Conservation (phyloP, 2,113 vertebrate species). For the Zosterops borbonicus region DNA sequence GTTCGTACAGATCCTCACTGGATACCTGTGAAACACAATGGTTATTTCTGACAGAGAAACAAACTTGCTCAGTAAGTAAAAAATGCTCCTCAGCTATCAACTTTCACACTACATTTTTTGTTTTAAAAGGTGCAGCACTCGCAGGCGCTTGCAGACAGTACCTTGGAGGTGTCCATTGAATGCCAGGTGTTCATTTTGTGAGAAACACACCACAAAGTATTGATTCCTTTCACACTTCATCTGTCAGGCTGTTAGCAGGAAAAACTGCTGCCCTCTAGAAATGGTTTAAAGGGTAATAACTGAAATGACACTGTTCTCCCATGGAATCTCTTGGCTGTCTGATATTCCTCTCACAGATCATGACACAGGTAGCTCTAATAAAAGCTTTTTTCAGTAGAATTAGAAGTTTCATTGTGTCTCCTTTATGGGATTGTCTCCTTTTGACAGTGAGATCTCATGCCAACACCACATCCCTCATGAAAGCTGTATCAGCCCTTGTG, state of each 20-base stretch:
- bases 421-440: background rate
- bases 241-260: background rate
- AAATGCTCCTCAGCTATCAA: slow-evolving; percentile 8
- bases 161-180: background rate
- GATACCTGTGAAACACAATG: slow-evolving; percentile 31
- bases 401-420: background rate
- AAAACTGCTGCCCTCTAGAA: background rate
- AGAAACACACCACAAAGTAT: background rate
- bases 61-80: slow-evolving; percentile 3
- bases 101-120: background rate
- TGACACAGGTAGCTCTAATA: background rate
- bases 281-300: background rate
- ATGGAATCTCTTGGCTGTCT: background rate
- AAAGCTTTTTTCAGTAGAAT: background rate
- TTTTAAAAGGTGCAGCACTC: background rate
- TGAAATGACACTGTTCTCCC: background rate
- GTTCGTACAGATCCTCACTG: slow-evolving; percentile 40
- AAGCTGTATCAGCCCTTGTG: background rate
- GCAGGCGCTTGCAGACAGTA: background rate
- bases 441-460: background rate
- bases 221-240: background rate
- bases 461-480: background rate
- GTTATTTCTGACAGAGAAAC: slow-evolving; percentile 33
- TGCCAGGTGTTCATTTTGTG: background rate
- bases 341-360: background rate